Conservation (phyloP, 2,797 vertebrate genomes). For the Philypnodon macrostomus region DNA sequence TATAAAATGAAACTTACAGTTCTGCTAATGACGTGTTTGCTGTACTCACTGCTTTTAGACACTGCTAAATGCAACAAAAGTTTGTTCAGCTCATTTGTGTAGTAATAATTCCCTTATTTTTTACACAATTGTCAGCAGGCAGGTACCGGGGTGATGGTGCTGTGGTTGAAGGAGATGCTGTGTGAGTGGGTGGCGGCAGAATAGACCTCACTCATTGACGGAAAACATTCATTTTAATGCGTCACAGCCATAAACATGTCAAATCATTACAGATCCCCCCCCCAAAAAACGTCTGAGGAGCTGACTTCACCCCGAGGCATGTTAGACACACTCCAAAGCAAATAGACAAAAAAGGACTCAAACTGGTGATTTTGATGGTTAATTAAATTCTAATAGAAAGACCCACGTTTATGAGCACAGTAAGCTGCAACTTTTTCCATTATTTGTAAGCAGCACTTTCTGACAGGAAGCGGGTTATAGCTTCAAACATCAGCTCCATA, state of each 20-base stretch:
- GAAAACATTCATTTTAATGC: slow-evolving; percentile 40
- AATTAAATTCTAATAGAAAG: slow-evolving; percentile 40
- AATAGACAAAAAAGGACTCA: slow-evolving; percentile 31
- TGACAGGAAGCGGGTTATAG: slow-evolving; percentile 49
- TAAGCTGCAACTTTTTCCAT: slow-evolving; percentile 43
- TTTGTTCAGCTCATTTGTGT: too few species aligned
- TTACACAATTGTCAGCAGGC: slow-evolving; percentile 8
- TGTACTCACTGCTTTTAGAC: too few species aligned
- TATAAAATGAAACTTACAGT: too few species aligned
- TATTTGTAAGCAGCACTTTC: slow-evolving; percentile 41
- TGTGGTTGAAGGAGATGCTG: slow-evolving; percentile 6
- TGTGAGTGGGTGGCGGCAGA: slow-evolving; percentile 21
- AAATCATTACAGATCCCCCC: slow-evolving; percentile 38
- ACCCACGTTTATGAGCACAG: slow-evolving; percentile 35
- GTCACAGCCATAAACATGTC: slow-evolving; percentile 37
- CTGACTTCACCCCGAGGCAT: slow-evolving; percentile 27
- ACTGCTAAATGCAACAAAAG: too few species aligned
- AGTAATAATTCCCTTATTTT: too few species aligned
- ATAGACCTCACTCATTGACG: slow-evolving; percentile 40
- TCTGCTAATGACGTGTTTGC: too few species aligned
- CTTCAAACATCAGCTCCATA: slow-evolving; percentile 34
- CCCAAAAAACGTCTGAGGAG: slow-evolving; percentile 3
- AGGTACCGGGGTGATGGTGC: slow-evolving; percentile 3
- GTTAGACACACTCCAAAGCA: slow-evolving; percentile 23
- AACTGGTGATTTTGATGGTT: slow-evolving; percentile 30